phyloP scores from a whole-genome alignment of 30 jellyfish, hydroid and myxozoan species.

The Hydra vulgaris region DNA sequence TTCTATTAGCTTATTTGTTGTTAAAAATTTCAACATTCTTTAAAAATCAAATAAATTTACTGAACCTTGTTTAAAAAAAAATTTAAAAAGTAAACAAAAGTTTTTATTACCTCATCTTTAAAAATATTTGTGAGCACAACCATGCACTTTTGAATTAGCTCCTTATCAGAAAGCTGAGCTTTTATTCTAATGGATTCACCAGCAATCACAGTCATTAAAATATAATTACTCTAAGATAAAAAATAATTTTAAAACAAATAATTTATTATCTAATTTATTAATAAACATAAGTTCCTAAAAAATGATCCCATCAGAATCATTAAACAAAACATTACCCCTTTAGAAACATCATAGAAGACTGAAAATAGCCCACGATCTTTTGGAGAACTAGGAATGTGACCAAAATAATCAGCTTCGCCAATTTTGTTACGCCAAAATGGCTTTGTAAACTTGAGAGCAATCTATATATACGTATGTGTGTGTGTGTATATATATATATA shows the following conservation, averaged over 20 bases:
- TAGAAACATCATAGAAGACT: conserved; percentile 73
- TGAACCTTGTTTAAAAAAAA: too few relatives aligned
- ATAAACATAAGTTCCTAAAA: too few relatives aligned
- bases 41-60: too few relatives aligned
- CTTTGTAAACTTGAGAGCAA: conserved; percentile 51
- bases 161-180: conserved; percentile 21
- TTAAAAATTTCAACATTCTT: too few relatives aligned
- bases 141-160: conserved; percentile 43
- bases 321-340: conserved; percentile 11
- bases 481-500: not conserved
- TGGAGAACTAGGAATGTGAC: conserved; percentile 49
- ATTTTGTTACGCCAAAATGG: conserved; percentile 69
- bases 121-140: conserved; percentile 32
- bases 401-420: conserved; percentile 75
- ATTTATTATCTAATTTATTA: too few relatives aligned
- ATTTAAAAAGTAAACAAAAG: not conserved
- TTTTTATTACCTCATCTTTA: conserved; percentile 52
- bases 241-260: not conserved
- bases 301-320: too few relatives aligned
- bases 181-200: conserved; percentile 53
- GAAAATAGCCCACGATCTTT: conserved; percentile 73
- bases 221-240: conserved; percentile 35
- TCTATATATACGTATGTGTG: conserved; percentile 29
- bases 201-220: conserved; percentile 65
- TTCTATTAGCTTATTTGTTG: too few relatives aligned